These are phyloP conservation scores for Steinernema scapterisci DNA, from an alignment of 2,888 invertebrate genomes.

Conservation along the genomic window DNA sequence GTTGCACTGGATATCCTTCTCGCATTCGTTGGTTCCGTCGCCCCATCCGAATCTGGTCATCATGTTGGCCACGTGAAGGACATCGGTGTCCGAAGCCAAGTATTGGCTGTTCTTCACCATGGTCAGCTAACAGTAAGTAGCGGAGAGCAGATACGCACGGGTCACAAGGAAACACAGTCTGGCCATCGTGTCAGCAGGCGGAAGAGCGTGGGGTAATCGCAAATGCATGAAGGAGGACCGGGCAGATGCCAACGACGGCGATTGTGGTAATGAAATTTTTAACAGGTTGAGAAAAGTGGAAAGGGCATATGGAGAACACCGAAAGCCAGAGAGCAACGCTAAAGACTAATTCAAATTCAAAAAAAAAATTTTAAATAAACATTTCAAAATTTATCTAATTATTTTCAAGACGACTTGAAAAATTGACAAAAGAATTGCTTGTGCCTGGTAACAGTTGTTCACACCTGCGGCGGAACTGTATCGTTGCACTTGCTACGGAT, in stretches of 20 bases:
- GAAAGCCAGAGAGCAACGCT: too few species aligned
- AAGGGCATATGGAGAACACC: too few species aligned
- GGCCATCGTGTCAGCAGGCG: neutral
- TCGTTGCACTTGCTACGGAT: too few species aligned
- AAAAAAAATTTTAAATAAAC: too few species aligned
- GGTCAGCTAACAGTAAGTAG: neutral
- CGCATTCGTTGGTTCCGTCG: slow-evolving; percentile 33
- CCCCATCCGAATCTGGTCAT: slow-evolving; percentile 16
- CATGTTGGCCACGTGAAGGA: slow-evolving; percentile 20
- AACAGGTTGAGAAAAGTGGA: too few species aligned
- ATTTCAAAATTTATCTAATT: too few species aligned
- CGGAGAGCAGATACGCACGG: neutral
- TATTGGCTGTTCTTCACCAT: slow-evolving; percentile 12
- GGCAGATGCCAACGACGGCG: neutral
- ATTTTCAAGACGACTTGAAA: too few species aligned
- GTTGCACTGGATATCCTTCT: slow-evolving; percentile 51
- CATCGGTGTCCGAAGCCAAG: slow-evolving; percentile 16
- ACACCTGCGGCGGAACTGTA: too few species aligned
- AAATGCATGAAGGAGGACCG: neutral
- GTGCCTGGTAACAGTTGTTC: too few species aligned
- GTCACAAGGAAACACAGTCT: neutral
- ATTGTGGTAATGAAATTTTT: too few species aligned
- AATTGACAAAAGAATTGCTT: too few species aligned
- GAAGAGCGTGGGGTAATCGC: neutral
- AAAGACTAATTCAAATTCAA: too few species aligned